phyloP scores from a whole-genome alignment of 2,797 vertebrate species.

The Poeciliopsis gracilis region DNA sequence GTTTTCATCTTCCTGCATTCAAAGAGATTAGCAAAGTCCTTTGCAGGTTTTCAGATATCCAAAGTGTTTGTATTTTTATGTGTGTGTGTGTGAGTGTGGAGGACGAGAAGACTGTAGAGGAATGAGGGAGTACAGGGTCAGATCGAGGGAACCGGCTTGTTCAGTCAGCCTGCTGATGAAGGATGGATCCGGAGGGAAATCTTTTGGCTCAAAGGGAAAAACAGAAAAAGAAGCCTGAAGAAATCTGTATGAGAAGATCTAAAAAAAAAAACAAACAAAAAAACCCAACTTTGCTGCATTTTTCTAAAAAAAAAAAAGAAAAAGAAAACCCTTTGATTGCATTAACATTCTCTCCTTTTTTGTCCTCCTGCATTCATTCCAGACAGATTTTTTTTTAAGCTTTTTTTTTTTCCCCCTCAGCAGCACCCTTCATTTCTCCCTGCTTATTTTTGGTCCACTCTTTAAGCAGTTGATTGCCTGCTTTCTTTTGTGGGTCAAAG shows the following conservation, averaged over 20 bases:
- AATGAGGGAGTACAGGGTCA: conserved; percentile 78
- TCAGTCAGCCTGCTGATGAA: conserved; percentile 67
- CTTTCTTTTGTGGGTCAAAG: conserved; percentile 58
- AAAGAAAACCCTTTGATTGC: conserved; percentile 57
- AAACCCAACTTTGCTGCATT: conserved; percentile 48
- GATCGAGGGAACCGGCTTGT: conserved; percentile 68
- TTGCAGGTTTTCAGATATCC: conserved; percentile 69
- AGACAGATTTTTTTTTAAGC: conserved; percentile 36
- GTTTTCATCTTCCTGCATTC: conserved; percentile 41
- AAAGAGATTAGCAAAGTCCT: conserved; percentile 51
- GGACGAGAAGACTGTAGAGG: conserved; percentile 62
- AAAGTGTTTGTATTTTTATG: conserved; percentile 19
- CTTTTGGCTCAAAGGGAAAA: conserved; percentile 41
- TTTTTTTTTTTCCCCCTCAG: conserved; percentile 31
- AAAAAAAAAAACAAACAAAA: conserved; percentile 3
- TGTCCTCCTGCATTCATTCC: conserved; percentile 11
- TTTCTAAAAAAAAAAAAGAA: conserved; percentile 36
- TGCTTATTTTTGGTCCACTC: conserved; percentile 29
- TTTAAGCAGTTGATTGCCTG: conserved; percentile 50
- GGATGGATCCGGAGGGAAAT: conserved; percentile 68
- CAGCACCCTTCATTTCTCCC: conserved; percentile 57
- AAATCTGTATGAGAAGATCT: conserved; percentile 33
- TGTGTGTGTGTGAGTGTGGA: conserved; percentile 23
- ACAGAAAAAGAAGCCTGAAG: conserved; percentile 44
- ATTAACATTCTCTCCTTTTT: conserved; percentile 56